Conservation (phyloP, 2,797 vertebrate species). For the Anas capensis region DNA sequence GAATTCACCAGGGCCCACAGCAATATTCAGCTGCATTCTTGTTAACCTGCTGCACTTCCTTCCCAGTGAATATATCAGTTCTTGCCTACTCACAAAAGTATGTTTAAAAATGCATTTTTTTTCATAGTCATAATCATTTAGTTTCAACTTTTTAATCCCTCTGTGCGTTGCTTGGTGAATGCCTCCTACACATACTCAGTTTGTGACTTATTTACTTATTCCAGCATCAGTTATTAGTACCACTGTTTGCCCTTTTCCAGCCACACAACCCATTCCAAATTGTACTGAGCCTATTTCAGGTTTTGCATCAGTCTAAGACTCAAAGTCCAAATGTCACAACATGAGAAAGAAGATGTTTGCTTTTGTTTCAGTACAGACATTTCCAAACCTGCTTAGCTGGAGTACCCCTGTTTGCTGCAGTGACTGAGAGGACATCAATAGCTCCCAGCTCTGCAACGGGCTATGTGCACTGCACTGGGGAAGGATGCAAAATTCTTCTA, state of each 20-base stretch:
- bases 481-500: neutral
- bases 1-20: neutral
- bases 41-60: neutral
- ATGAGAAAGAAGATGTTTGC: neutral
- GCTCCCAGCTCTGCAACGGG: neutral
- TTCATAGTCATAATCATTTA: neutral
- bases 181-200: rapidly evolving
- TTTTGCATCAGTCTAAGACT: neutral
- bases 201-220: neutral
- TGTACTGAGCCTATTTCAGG: neutral
- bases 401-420: neutral
- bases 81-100: neutral
- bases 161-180: neutral
- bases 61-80: neutral
- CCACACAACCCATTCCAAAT: neutral
- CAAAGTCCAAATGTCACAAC: neutral
- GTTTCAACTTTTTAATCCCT: neutral
- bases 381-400: neutral
- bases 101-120: neutral
- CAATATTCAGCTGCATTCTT: neutral
- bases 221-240: neutral
- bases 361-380: neutral
- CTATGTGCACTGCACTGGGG: rapidly evolving
- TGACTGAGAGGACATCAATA: neutral
- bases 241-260: neutral